A percentile compares a stretch with the other conserved stretches of the same genome.
These are phyloP conservation scores for Araneus ventricosus DNA, from an alignment of 1,140 invertebrate species.

Conservation along the genomic window DNA sequence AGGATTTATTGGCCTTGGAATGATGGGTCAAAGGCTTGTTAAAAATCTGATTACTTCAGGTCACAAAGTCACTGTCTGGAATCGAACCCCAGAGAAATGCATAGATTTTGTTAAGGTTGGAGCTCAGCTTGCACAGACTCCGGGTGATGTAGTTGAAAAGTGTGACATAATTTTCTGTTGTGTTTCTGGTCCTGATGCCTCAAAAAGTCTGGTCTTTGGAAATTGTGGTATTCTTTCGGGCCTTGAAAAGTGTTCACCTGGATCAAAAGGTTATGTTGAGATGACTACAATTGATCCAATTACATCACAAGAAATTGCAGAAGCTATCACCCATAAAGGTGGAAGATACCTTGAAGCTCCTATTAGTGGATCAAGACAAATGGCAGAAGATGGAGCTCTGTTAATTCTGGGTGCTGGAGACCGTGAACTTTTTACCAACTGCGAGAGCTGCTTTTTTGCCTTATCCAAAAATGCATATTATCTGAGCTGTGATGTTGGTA, in stretches of 20 bases:
- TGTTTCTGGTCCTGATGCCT: constrained; percentile 93
- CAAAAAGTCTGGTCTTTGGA: constrained; percentile 84
- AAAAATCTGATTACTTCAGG: constrained; percentile 96
- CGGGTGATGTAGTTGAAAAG: constrained; percentile 17
- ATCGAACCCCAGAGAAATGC: constrained; percentile 93
- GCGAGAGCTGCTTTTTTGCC: constrained; percentile 93
- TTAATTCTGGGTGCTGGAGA: constrained; percentile 95
- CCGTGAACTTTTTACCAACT: constrained; percentile 92
- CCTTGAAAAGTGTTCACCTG: constrained; percentile 79
- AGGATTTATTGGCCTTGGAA: constrained; percentile 94
- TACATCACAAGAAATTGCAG: constrained; percentile 94
- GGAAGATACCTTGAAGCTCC: constrained; percentile 96
- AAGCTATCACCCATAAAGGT: constrained; percentile 92
- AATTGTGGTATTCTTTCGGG: background rate
- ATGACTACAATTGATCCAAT: constrained; percentile 97
- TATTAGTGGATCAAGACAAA: constrained; percentile 87
- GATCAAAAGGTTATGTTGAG: constrained; percentile 90
- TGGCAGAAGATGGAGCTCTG: constrained; percentile 93
- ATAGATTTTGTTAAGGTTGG: constrained; percentile 86
- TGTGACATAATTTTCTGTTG: constrained; percentile 96
- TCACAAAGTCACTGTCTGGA: constrained; percentile 96
- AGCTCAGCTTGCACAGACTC: background rate
- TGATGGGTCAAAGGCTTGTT: constrained; percentile 98
- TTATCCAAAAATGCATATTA: constrained; percentile 96
- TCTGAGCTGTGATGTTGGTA: constrained; percentile 94